These are phyloP conservation scores for Xiphorhynchus erythropygius DNA, from an alignment of 2,797 vertebrate genomes.

Conservation along the genomic window DNA sequence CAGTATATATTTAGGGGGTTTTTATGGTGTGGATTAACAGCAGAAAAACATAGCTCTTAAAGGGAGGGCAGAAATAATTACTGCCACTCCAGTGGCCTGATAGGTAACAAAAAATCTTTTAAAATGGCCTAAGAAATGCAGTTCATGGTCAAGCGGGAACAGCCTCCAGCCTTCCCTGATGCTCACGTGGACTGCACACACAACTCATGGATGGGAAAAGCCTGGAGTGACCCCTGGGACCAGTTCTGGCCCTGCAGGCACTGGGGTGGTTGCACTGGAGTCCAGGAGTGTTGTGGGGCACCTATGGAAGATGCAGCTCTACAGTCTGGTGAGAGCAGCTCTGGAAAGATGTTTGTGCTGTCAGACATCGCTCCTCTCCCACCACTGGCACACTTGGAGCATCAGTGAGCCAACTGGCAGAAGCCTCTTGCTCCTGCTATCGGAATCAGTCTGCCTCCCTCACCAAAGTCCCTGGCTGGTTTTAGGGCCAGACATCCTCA, in stretches of 20 bases:
- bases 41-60: constrained; percentile 24
- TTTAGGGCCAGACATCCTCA: not conserved
- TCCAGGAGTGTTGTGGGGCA: not conserved
- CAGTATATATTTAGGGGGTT: constrained; percentile 58
- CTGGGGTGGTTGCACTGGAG: not conserved
- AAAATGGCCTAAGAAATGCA: not conserved
- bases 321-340: not conserved
- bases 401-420: not conserved
- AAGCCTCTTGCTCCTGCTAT: not conserved
- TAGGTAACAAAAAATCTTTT: not conserved
- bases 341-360: not conserved
- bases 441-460: not conserved
- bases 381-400: not conserved
- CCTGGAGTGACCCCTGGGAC: not conserved
- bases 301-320: not conserved
- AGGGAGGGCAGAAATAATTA: constrained; percentile 1
- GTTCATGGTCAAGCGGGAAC: not conserved
- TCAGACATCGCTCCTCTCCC: not conserved
- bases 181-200: fast-evolving
- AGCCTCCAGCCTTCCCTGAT: not conserved
- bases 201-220: fast-evolving
- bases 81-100: not conserved
- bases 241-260: not conserved
- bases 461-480: not conserved
- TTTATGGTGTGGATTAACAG: constrained; percentile 42